Base-by-base conservation (phyloP, 2,113 vertebrate genomes). In the Egretta garzetta region DNA sequence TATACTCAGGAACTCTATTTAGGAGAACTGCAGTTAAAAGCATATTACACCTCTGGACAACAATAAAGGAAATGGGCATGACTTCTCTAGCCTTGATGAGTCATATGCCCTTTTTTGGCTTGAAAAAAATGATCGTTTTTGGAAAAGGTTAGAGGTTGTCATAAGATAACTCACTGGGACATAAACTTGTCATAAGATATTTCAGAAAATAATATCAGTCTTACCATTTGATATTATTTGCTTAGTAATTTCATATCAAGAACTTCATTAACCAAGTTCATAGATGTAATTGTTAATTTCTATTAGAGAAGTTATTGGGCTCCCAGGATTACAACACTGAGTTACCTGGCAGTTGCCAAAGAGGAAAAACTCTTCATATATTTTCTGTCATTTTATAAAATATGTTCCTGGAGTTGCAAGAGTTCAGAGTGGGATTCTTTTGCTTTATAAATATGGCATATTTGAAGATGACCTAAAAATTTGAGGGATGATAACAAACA, bases 371-470 rank as follows among this genome's bases (percentile, higher is more conserved):
- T 74, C 22, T 68, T 90, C 45, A 55, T 8, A 21, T 9, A 32
- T 4, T 47, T 68, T 60, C 32, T 77, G 19, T 37, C 52, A 37
- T 84, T 89, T 55, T 76, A 21, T 52, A 13, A 49, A 39, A 70
- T 1, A 0, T 33, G 3, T n/a, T 77, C 14, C n/a, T n/a, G 3
- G 6, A 49, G 8, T 35, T 49, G 8, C 16, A 64, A 30, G n/a
- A 30, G 2, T 30, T 80, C 16, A 73, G 2, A 8, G 14, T 6
- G 4, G 8, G 5, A 37, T 18, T 30, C 41, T 85, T 87, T 85
- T 91, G 12, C 17, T 33, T 60, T 74, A 43, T 24, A 80, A 83
- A 10, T 6, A 32, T 49, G 6, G 24, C 5, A 55, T 53, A 45
- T 45, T 33, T 1, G 1, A 80, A 43, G 33, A 50, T 56, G 14